phyloP scores from a whole-genome alignment of 1,140 invertebrate species.

The Paralvinella palmiformis region DNA sequence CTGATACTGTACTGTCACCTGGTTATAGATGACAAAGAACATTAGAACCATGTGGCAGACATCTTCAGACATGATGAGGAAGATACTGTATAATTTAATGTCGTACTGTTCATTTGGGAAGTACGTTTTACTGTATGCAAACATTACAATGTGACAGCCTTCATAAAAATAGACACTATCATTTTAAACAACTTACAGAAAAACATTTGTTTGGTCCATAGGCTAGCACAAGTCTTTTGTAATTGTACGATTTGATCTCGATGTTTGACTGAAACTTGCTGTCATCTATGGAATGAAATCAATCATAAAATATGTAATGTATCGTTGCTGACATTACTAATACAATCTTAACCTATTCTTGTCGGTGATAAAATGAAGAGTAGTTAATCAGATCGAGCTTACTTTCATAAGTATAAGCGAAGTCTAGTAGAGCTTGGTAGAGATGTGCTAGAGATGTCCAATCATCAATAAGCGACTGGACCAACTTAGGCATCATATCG shows the following conservation, averaged over 20 bases:
- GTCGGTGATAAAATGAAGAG: neutral
- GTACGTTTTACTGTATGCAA: too few species aligned
- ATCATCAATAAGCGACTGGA: constrained; percentile 77
- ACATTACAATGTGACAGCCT: too few species aligned
- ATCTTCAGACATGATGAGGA: too few species aligned
- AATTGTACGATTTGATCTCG: constrained; percentile 73
- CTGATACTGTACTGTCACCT: constrained; percentile 61
- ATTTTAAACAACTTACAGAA: too few species aligned
- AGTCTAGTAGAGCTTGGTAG: constrained; percentile 74
- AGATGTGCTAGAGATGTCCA: constrained; percentile 87
- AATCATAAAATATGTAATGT: neutral
- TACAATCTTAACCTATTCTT: neutral
- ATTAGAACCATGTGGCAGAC: too few species aligned
- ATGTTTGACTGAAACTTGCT: constrained; percentile 47
- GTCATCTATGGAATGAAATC: constrained; percentile 1
- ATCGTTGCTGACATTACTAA: neutral
- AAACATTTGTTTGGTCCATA: constrained; percentile 71
- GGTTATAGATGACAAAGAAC: too few species aligned
- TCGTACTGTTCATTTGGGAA: too few species aligned
- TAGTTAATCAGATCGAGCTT: neutral
- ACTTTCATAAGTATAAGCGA: constrained; percentile 56
- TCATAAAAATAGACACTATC: too few species aligned
- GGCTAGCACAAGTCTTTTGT: constrained; percentile 69
- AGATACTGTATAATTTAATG: too few species aligned
- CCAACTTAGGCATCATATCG: constrained; percentile 66